A percentile compares a stretch with the other conserved stretches of the same genome.
phyloP scores from a whole-genome alignment of 2,113 vertebrate species.

The Tyrannus savana region DNA sequence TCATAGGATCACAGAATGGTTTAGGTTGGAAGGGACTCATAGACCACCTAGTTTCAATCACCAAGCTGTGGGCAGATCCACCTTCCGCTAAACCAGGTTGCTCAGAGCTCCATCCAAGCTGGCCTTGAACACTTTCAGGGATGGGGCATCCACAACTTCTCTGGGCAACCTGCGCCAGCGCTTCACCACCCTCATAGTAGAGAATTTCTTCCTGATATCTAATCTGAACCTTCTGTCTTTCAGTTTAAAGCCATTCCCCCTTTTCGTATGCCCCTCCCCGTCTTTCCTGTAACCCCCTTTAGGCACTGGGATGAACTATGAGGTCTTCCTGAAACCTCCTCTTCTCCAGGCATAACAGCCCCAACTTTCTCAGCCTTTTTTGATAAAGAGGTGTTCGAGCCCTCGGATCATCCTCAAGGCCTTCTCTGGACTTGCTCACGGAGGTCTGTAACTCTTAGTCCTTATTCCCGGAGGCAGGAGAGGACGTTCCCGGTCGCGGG shows the following conservation, averaged over 20 bases:
- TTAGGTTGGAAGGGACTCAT: neutral
- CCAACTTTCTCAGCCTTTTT: neutral
- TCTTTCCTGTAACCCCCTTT: neutral
- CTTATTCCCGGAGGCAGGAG: rapidly evolving
- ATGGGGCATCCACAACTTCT: neutral
- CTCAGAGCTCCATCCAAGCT: neutral
- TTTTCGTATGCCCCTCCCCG: neutral
- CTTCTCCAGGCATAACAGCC: neutral
- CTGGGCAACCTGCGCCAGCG: neutral
- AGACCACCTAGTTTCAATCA: too few species aligned
- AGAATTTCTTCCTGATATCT: neutral
- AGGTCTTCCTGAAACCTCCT: too few species aligned
- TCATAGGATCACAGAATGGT: neutral
- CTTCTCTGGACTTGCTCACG: neutral
- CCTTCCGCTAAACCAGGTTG: neutral
- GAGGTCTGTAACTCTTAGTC: neutral
- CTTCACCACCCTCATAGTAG: neutral
- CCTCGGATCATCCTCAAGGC: neutral
- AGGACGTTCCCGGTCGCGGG: neutral
- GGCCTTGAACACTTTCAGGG: neutral
- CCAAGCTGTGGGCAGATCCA: neutral
- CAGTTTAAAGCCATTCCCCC: neutral
- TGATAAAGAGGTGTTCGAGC: neutral
- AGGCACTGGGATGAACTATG: neutral
- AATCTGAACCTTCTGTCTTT: neutral